Base-by-base conservation (phyloP, 2,113 vertebrate genomes). In the Cnemophilus loriae region DNA sequence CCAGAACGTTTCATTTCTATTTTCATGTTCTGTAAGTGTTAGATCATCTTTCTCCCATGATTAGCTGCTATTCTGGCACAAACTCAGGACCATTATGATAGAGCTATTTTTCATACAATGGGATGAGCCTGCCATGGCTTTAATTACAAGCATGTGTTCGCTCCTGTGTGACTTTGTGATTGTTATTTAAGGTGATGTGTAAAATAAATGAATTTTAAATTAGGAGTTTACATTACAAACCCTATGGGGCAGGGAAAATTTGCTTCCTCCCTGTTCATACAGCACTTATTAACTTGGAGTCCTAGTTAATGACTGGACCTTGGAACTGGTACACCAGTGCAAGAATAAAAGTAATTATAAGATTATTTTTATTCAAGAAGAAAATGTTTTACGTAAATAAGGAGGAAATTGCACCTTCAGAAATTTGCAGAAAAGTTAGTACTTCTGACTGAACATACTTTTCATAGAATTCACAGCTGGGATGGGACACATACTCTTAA, bases 91-190 rank as follows among this genome's bases (percentile, higher is more conserved):
- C 73, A 96, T 92, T 96, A 97, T 95, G 95, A 97, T 97, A 95
- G 91, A 95, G 94, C 94, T 97, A 78, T 97, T 97, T 97, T 96
- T 96, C 84, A 95, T 96, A 96, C 96, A 97, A 97, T 96, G 89
- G 95, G 95, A 95, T 78, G 96, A 96, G 93, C 49, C 89, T 95
- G 93, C 93, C 94, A 75, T 93, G 89, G 77, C 86, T 96, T 92
- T 97, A 97, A 97, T 96, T 97, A 89, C 60, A 96, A 97, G 86
- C 96, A 97, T 96, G 94, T 97, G 96, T 90, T 92, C 56, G 37
- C 77, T 97, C 86, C 79, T 95, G 93, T 92, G 95, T 78, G 84
- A 80, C 84, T 89, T 90, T 93, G 60, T 92, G 94, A 93, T 95
- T 78, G 73, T 97, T 96, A 95, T 81, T 86, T 95, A 95, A 97